A percentile compares a stretch with the other conserved stretches of the same genome.
phyloP scores from a whole-genome alignment of 1,140 invertebrate genomes.

The Musca vetustissima region DNA sequence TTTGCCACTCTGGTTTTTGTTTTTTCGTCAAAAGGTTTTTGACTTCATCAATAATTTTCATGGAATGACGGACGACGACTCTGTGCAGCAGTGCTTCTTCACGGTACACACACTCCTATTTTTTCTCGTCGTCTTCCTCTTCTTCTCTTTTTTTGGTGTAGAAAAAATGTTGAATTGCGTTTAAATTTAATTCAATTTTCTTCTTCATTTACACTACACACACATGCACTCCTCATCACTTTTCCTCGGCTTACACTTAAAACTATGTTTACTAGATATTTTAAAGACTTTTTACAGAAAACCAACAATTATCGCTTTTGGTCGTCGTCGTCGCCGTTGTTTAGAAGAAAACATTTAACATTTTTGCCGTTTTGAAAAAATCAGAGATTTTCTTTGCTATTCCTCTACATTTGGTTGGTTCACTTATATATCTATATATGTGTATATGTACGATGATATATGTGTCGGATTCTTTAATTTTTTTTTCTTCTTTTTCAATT shows the following conservation, averaged over 20 bases:
- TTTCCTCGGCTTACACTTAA: background rate
- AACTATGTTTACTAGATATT: constrained; percentile 1
- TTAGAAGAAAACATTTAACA: constrained; percentile 2
- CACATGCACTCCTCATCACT: constrained; percentile 2
- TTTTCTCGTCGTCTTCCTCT: too few relatives aligned
- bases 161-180: constrained; percentile 19
- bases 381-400: constrained; percentile 5
- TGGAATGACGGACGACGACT: background rate
- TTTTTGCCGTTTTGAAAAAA: background rate
- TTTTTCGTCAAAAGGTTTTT: background rate
- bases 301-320: constrained; percentile 10
- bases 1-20: background rate
- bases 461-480: constrained; percentile 20
- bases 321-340: too few relatives aligned
- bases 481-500: constrained; percentile 7
- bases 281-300: background rate
- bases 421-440: constrained; percentile 19
- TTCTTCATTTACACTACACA: background rate
- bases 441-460: constrained; percentile 17
- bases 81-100: constrained; percentile 6
- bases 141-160: background rate
- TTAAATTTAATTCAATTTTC: constrained; percentile 11
- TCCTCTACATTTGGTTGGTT: constrained; percentile 12
- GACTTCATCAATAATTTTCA: background rate
- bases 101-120: constrained; percentile 20